Evolutionary conservation across 2,113 vertebrate genomes (phyloP), one percentile per base, ranked within the genome.

Genomic region (Cynopterus brachyotis): DNA sequence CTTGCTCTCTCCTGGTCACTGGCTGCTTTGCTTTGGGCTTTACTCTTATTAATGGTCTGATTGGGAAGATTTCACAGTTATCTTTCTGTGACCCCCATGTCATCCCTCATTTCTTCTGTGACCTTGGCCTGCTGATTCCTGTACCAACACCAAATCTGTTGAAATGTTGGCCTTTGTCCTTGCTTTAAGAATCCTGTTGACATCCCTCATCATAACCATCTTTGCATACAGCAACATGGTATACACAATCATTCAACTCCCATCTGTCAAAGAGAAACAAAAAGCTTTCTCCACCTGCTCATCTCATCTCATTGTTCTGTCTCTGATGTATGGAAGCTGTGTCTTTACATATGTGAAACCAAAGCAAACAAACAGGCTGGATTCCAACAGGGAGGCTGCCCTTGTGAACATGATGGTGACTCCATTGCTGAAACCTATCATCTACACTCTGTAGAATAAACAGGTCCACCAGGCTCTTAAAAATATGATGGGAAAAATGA

Each of bases 101-200:
- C 80, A 97, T 96, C 42, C 67, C 72, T 35, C 89, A 91, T 16
- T 95, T 95, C 64, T 96, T 85, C 42, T 94, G 91, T 83, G 94
- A 94, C 28, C 0, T 89, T 0, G 66, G 47, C 17, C 42, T 47
- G 13, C 19, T 88, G 30, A 86, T 59, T 92, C 93, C 10, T 95
- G 60, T 37, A 95, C 87, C 60, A 79, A 94, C 37, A 82, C 73
- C 6, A 92, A 9, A 8, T 47, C 42, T 72, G 1, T 16, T 70
- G 86, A 97, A 76, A 70, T 5, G 2, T 9, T 76, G n/a, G 22
- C 37, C 22, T 97, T 94, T 24, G 3, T 16, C 5, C 4, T 95
- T 0, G 9, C 24, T 57, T 35, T 24, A 0, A 42, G 64, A 5
- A 0, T 92, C 57, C 22, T 95, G 35, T 22, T 92, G 2, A 4